Evolutionary conservation across 2,113 vertebrate genomes (phyloP).

Genomic region (Pimephales promelas): DNA sequence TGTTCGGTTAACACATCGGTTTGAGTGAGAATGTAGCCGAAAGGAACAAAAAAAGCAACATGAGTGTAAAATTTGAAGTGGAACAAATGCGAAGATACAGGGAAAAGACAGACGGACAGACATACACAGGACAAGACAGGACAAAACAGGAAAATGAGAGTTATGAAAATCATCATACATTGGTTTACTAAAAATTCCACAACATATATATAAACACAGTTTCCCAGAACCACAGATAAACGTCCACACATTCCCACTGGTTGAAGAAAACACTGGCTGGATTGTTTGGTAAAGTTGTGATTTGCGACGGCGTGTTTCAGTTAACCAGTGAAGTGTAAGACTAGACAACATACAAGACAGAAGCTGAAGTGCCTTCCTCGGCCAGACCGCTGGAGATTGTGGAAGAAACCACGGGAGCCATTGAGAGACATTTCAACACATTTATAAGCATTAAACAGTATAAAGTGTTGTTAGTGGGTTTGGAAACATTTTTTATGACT

Average conservation of each 20-base stretch:
- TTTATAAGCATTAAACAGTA: not conserved
- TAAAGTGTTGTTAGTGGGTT: not conserved
- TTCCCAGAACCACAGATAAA: constrained; percentile 34
- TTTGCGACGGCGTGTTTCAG: constrained; percentile 65
- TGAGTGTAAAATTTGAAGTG: constrained; percentile 1
- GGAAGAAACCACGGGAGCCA: constrained; percentile 11
- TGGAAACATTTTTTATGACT: not conserved
- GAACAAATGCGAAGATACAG: constrained; percentile 56
- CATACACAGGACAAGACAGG: constrained; percentile 71
- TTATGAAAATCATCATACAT: constrained; percentile 75
- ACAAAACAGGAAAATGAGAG: constrained; percentile 82
- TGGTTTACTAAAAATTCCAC: constrained; percentile 51
- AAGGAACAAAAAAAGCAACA: not conserved
- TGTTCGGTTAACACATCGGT: constrained; percentile 42
- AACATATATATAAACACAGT: constrained; percentile 69
- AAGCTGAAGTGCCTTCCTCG: constrained; percentile 45
- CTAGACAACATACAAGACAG: constrained; percentile 17
- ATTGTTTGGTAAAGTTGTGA: not conserved
- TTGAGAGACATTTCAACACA: not conserved
- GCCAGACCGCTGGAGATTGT: constrained; percentile 59
- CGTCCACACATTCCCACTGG: constrained; percentile 46
- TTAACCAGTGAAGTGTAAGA: constrained; percentile 56
- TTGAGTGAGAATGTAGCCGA: constrained; percentile 24
- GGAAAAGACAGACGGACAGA: constrained; percentile 58
- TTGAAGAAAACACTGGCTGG: constrained; percentile 72